Conservation (phyloP, 2,113 vertebrate species). For the Ophthalmolycus amberensis region DNA sequence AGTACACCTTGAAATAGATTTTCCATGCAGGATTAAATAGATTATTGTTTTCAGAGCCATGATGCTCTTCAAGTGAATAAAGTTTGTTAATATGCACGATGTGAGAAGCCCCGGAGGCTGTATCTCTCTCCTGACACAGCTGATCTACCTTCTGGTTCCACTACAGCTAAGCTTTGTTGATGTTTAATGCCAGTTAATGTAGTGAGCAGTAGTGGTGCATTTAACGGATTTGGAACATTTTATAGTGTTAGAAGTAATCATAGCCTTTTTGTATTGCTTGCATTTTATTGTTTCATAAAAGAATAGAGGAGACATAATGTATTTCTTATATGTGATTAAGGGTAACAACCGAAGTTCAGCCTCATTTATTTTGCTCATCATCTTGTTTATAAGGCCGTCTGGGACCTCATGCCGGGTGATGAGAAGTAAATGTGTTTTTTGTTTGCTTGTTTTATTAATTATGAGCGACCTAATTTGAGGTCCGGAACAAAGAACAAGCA, state of each 20-base stretch:
- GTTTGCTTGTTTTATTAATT: slow-evolving; percentile 12
- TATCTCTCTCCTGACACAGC: slow-evolving; percentile 27
- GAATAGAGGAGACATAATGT: not conserved
- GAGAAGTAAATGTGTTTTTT: slow-evolving; percentile 14
- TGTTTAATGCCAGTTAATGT: slow-evolving; percentile 8
- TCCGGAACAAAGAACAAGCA: not conserved
- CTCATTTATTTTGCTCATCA: not conserved
- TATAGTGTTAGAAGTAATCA: not conserved
- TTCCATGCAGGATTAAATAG: slow-evolving; percentile 24
- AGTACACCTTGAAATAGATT: slow-evolving; percentile 47
- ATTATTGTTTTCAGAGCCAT: slow-evolving; percentile 25
- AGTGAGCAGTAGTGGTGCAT: not conserved
- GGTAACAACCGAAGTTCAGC: not conserved
- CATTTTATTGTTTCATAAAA: slow-evolving; percentile 4
- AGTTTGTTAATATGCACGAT: slow-evolving; percentile 43
- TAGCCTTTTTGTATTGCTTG: not conserved
- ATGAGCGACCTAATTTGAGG: not conserved
- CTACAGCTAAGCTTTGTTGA: slow-evolving; percentile 13
- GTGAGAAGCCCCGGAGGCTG: not conserved
- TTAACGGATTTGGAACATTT: not conserved
- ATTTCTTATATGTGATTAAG: not conserved
- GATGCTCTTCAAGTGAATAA: slow-evolving; percentile 18
- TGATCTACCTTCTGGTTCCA: slow-evolving; percentile 19
- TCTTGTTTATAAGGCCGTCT: not conserved
- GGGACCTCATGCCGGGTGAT: not conserved